A percentile compares a stretch with the other conserved stretches of the same genome.
These are phyloP conservation scores for Graphium colonna DNA, from an alignment of 2,888 invertebrate species.

Conservation along the genomic window DNA sequence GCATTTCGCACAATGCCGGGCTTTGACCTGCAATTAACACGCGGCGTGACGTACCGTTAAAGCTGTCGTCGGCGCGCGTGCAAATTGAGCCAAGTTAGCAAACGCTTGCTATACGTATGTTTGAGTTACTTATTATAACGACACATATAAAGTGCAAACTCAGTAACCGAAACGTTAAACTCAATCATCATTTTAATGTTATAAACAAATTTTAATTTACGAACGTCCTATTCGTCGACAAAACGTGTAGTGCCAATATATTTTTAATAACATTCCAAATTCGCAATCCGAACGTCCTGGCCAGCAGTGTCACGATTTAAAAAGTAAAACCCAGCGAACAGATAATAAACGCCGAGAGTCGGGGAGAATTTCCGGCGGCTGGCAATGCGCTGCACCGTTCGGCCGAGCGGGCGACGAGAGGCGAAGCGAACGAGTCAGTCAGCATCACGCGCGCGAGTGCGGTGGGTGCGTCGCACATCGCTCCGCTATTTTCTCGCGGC, in stretches of 20 bases:
- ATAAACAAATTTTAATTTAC: no score
- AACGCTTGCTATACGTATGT: no score
- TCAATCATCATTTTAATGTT: no score
- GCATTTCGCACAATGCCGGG: constrained; percentile 8
- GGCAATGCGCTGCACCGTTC: constrained; percentile 11
- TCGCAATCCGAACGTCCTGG: background rate
- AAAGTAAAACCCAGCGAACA: background rate
- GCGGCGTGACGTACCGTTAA: constrained; percentile 10
- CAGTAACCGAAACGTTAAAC: no score
- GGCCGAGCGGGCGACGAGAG: constrained; percentile 37
- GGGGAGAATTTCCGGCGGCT: constrained; percentile 9
- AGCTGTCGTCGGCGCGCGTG: background rate
- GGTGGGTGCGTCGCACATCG: constrained; percentile 51
- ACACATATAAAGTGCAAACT: no score
- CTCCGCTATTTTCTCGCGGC: constrained; percentile 62
- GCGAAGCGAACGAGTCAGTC: constrained; percentile 55
- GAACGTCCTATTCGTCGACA: no score
- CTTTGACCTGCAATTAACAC: constrained; percentile 17
- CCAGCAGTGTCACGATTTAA: background rate
- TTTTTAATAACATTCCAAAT: no score
- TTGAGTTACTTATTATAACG: no score
- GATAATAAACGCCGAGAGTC: background rate
- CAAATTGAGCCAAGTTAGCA: background rate
- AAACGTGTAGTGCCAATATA: no score
- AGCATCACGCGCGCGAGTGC: constrained; percentile 71